A percentile compares a stretch with the other conserved stretches of the same genome.
Evolutionary conservation across 2,888 invertebrate species (phyloP).

Genomic region (Odontothrips loti): DNA sequence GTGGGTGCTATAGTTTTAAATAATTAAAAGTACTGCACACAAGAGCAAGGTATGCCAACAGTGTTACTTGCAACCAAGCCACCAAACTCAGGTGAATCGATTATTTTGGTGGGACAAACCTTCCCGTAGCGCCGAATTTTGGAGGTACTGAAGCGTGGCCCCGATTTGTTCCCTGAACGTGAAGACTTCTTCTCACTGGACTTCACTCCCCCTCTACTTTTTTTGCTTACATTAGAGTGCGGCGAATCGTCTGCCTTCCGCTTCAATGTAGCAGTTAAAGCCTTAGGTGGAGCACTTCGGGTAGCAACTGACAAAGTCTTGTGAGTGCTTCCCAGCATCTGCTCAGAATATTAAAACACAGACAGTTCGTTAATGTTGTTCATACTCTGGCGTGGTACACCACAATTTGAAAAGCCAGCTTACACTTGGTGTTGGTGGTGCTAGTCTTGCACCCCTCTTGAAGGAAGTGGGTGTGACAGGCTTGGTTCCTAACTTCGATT

Average conservation of each 20-base stretch:
- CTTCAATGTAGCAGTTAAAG: not conserved
- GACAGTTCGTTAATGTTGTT: too few species aligned
- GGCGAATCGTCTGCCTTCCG: constrained; percentile 1
- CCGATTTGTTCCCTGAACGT: constrained; percentile 11
- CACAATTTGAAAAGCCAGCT: not conserved
- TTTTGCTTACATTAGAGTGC: constrained; percentile 1
- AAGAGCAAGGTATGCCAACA: too few species aligned
- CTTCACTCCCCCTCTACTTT: not conserved
- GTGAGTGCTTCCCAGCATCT: constrained; percentile 12
- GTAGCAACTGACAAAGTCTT: not conserved
- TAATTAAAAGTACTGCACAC: too few species aligned
- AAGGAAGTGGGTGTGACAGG: not conserved
- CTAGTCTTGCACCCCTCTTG: not conserved
- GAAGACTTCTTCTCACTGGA: constrained; percentile 18
- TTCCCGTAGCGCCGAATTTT: constrained; percentile 26
- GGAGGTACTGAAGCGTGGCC: constrained; percentile 3
- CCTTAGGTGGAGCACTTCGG: not conserved
- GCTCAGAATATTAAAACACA: not conserved
- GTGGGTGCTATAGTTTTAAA: too few species aligned
- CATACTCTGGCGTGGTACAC: not conserved
- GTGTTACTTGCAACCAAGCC: not conserved
- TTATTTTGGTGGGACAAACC: constrained; percentile 15
- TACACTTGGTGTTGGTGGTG: not conserved
- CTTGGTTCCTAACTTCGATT: not conserved
- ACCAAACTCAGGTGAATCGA: not conserved